These are phyloP conservation scores for Uropsilus gracilis DNA, from an alignment of 2,113 vertebrate genomes.

Conservation along the genomic window DNA sequence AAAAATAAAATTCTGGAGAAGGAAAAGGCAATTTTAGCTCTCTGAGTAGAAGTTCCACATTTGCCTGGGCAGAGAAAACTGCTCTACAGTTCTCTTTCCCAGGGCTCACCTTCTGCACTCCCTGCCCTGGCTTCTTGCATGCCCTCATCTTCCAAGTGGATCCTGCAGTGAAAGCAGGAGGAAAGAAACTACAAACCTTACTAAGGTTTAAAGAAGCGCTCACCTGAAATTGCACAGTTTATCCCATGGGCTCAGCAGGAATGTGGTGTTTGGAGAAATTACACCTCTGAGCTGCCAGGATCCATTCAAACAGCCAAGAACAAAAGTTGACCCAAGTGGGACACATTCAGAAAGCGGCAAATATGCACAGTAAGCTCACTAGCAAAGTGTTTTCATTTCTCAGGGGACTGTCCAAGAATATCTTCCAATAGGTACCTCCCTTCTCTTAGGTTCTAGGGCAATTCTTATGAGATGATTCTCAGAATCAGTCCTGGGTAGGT, in stretches of 20 bases:
- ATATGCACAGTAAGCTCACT: background rate
- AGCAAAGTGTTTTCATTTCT: background rate
- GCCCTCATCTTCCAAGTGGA: background rate
- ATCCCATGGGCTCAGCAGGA: conserved; percentile 12
- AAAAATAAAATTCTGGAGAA: background rate
- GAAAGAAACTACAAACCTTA: background rate
- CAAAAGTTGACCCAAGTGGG: conserved; percentile 47
- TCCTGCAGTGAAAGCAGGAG: background rate
- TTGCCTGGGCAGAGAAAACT: rapidly evolving
- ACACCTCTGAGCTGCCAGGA: conserved; percentile 62
- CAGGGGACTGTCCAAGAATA: background rate
- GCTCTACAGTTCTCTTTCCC: rapidly evolving
- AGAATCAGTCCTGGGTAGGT: background rate
- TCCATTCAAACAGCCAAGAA: conserved; percentile 36
- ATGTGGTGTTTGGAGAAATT: conserved; percentile 56
- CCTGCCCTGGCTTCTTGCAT: background rate
- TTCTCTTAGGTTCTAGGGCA: background rate
- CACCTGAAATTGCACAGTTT: conserved; percentile 63
- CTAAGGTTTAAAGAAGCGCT: background rate
- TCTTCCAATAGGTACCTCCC: background rate
- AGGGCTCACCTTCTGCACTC: background rate
- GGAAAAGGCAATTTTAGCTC: background rate
- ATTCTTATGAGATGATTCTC: background rate
- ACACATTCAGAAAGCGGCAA: background rate
- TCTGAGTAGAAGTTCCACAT: background rate